Percentiles rank a stretch among this genome's conserved stretches.
Evolutionary conservation across 1,140 invertebrate genomes (phyloP).

Genomic region (Caenorhabditis inopinata): DNA sequence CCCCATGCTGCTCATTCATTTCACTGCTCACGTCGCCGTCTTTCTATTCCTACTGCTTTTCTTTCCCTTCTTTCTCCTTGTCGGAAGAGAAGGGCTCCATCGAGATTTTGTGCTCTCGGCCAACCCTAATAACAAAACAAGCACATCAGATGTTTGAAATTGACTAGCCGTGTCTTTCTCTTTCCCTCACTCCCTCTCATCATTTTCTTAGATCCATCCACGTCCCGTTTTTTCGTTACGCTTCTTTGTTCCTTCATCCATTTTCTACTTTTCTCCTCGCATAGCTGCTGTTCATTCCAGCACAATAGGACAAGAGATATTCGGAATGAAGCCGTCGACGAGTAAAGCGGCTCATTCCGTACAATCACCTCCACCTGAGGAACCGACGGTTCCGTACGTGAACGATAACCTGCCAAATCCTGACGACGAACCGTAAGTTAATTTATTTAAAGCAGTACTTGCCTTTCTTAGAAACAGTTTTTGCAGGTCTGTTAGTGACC

Average conservation of each 20-base stretch:
- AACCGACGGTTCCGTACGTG: background rate
- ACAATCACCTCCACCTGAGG: background rate
- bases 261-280: background rate
- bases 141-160: conserved; percentile 34
- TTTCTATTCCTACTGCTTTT: conserved; percentile 29
- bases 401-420: conserved; percentile 4
- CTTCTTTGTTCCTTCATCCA: background rate
- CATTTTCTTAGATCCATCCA: background rate
- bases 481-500: background rate
- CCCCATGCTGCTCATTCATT: conserved; percentile 28
- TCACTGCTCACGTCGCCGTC: conserved; percentile 8
- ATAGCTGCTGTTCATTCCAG: too few species aligned
- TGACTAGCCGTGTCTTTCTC: conserved; percentile 23
- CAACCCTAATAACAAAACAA: conserved; percentile 27
- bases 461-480: background rate
- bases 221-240: background rate
- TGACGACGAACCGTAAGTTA: conserved; percentile 9
- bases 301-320: too few species aligned
- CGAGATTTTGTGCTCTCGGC: conserved; percentile 17
- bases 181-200: background rate
- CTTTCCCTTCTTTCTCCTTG: conserved; percentile 4
- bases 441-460: background rate
- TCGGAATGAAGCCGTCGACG: conserved; percentile 25
- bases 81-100: background rate
- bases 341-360: background rate